Evolutionary conservation across 2,888 invertebrate genomes (phyloP).

Genomic region (Hypercompe scribonia): DNA sequence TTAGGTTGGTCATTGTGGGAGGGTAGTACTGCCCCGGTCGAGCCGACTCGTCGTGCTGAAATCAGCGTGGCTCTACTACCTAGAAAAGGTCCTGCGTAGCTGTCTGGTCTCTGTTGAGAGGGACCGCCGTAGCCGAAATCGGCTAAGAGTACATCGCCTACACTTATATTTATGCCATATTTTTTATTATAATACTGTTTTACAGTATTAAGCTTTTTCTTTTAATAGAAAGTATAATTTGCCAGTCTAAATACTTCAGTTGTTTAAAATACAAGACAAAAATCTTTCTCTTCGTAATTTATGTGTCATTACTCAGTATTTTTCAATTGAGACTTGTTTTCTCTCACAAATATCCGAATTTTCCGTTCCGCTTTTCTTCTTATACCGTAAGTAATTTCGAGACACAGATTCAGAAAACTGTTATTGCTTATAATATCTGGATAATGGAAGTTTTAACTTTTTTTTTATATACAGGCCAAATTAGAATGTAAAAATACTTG

Average conservation of each 20-base stretch:
- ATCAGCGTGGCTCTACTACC: too few species aligned
- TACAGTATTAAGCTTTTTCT: neutral
- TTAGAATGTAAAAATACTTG: neutral
- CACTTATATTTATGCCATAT: neutral
- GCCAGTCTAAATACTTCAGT: neutral
- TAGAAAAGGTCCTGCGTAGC: too few species aligned
- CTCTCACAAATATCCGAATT: conserved; percentile 2
- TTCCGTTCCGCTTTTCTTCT: conserved; percentile 20
- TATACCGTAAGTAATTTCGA: conserved; percentile 19
- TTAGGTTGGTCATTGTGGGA: too few species aligned
- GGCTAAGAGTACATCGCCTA: too few species aligned
- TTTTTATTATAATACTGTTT: neutral
- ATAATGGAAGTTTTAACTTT: conserved; percentile 39
- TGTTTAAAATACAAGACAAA: neutral
- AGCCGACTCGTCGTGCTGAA: too few species aligned
- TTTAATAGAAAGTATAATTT: neutral
- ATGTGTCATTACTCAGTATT: conserved; percentile 5
- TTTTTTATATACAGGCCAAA: conserved; percentile 20
- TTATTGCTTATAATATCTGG: conserved; percentile 48
- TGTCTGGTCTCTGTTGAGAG: too few species aligned
- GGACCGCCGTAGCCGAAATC: too few species aligned
- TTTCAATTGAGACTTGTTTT: conserved; percentile 15
- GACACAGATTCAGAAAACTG: conserved; percentile 42
- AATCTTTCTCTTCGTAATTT: neutral
- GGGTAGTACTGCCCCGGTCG: too few species aligned